phyloP scores from a whole-genome alignment of 1,140 invertebrate genomes.

The Drosophila kanapiae region DNA sequence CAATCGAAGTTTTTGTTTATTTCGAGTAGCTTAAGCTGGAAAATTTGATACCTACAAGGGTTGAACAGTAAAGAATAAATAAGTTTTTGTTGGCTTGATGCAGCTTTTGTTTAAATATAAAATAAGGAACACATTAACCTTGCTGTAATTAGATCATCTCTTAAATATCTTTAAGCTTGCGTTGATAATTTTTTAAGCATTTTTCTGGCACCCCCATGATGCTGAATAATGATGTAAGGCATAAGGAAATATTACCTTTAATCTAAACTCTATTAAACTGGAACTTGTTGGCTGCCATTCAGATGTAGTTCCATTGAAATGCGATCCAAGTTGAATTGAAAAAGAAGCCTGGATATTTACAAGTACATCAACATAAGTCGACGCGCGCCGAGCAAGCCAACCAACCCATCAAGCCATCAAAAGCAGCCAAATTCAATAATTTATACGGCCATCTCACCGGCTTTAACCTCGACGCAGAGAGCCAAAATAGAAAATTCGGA shows the following conservation, averaged over 20 bases:
- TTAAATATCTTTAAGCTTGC: background rate
- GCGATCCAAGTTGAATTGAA: background rate
- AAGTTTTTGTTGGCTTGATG: too few species aligned
- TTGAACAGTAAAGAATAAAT: too few species aligned
- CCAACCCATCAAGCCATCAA: conserved; percentile 17
- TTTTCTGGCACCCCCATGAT: too few species aligned
- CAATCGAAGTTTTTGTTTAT: too few species aligned
- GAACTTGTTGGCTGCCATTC: background rate
- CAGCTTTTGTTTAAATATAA: too few species aligned
- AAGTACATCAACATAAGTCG: conserved; percentile 12
- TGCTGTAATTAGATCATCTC: background rate
- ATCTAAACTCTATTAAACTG: too few species aligned
- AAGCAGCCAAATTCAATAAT: conserved; percentile 46
- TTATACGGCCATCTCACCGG: conserved; percentile 36
- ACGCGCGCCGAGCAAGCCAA: background rate
- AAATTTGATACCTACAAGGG: too few species aligned
- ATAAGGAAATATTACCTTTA: background rate
- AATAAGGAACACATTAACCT: too few species aligned
- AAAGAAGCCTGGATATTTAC: conserved; percentile 7
- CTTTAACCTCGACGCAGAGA: conserved; percentile 30
- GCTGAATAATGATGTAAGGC: too few species aligned
- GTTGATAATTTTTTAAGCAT: background rate
- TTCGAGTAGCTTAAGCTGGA: too few species aligned
- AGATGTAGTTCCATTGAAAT: background rate
- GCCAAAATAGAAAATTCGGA: conserved; percentile 50